Base-by-base conservation (phyloP, 2,113 vertebrate species). In the Opisthocomus hoazin region DNA sequence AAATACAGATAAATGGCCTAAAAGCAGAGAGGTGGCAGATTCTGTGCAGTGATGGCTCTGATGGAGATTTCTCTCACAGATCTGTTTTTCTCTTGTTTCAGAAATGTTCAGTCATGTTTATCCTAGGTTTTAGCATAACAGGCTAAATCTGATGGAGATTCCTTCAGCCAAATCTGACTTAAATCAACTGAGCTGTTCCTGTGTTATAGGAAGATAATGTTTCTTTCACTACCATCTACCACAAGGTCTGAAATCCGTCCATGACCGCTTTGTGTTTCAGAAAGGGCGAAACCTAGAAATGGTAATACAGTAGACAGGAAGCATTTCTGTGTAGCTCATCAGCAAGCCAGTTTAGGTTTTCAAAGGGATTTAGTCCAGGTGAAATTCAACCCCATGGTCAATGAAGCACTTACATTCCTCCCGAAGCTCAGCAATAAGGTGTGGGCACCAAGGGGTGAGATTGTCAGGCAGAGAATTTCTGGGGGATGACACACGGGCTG, bases 1-100 rank as follows among this genome's bases (percentile, higher is more conserved):
- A 97, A 96, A 93, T 89, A 96, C 91, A 94, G 93, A 93, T 95
- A 94, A 91, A 95, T 43, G 36, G 27, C 54, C 41, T 24, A 89
- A 88, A 74, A 30, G 53, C 5, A 12, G 54, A 80, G 61, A 74
- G 20, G 45, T 68, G 45, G 63, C 57, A 63, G 54, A 54, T 83
- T 57, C 88, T 45, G 34, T 61, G 45, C 17, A 2, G 1, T 57
- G 87, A 27, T 0, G 0, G 18, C 29, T 91, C 23, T 69, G 73
- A 79, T 34, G 45, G 70, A 10, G 2, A 29, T 68, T 90, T 68
- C n/a, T 58, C 37, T 80, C 50, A 83, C 37, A 53, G 19, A 15
- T 29, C 39, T 48, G 6, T 69, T 84, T 77, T 92, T 20, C 19
- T 73, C 37, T 69, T 32, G 19, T 82, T 96, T 87, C 18, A 89